Percentiles rank a stretch among this genome's conserved stretches.
phyloP scores from a whole-genome alignment of 2,113 vertebrate species.

The Anoplopoma fimbria region DNA sequence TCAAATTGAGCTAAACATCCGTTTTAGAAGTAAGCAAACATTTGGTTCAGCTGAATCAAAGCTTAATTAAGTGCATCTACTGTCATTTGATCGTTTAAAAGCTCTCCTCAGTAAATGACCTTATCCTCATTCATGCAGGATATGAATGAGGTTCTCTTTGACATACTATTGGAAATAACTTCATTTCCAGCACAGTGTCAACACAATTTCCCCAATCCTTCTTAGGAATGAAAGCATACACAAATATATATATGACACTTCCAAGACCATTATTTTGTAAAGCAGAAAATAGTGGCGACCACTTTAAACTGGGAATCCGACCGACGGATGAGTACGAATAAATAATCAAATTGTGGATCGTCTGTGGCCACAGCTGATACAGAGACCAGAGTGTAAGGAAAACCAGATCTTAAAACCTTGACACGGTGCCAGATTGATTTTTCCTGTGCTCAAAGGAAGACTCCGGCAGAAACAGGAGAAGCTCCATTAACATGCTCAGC shows the following conservation, averaged over 20 bases:
- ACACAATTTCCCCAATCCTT: not conserved
- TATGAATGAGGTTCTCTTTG: not conserved
- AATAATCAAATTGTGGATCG: constrained; percentile 49
- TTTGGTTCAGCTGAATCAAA: constrained; percentile 20
- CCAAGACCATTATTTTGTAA: not conserved
- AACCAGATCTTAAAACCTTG: constrained; percentile 50
- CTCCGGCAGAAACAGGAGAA: constrained; percentile 57
- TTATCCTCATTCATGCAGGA: not conserved
- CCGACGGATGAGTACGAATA: constrained; percentile 28
- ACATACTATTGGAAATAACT: not conserved
- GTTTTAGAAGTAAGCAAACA: constrained; percentile 16
- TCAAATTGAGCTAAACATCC: constrained; percentile 32
- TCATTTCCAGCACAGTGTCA: not conserved
- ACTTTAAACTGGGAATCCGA: constrained; percentile 35
- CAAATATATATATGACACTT: not conserved
- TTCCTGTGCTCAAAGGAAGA: constrained; percentile 49
- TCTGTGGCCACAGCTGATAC: constrained; percentile 38
- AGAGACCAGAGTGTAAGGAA: constrained; percentile 46
- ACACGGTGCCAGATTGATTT: constrained; percentile 73
- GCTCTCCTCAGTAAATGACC: constrained; percentile 16
- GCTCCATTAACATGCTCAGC: constrained; percentile 68
- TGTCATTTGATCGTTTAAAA: constrained; percentile 14
- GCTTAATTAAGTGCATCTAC: constrained; percentile 12
- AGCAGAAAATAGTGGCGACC: not conserved
- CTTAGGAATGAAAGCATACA: not conserved